A percentile compares a stretch with the other conserved stretches of the same genome.
These are phyloP conservation scores for Eudasyphora cyanicolor DNA, from an alignment of 2,888 invertebrate species.

Conservation along the genomic window DNA sequence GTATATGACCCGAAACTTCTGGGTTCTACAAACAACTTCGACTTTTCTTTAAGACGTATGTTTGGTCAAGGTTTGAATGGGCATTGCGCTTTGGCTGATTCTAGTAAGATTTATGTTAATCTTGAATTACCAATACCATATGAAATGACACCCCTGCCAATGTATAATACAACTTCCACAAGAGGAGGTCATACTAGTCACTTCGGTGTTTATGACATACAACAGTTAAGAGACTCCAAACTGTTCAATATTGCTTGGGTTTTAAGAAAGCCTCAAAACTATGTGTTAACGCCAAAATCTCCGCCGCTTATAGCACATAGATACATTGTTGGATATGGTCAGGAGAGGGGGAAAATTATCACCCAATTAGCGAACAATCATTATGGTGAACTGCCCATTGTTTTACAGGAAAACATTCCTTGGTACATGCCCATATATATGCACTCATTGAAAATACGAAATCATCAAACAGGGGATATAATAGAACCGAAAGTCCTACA, in stretches of 20 bases:
- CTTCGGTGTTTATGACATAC: slow-evolving; percentile 87
- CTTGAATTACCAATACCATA: slow-evolving; percentile 85
- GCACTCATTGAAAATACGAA: slow-evolving; percentile 85
- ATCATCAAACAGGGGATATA: slow-evolving; percentile 53
- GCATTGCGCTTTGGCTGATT: slow-evolving; percentile 89
- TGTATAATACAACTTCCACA: slow-evolving; percentile 82
- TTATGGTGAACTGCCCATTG: slow-evolving; percentile 87
- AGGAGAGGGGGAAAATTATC: slow-evolving; percentile 93
- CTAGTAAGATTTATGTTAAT: slow-evolving; percentile 88
- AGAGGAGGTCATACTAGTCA: slow-evolving; percentile 86
- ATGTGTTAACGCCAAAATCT: slow-evolving; percentile 81
- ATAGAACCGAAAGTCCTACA: slow-evolving; percentile 82
- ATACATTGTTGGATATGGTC: slow-evolving; percentile 93
- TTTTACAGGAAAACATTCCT: slow-evolving; percentile 94
- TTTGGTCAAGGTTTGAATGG: slow-evolving; percentile 93
- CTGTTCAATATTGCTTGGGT: slow-evolving; percentile 86
- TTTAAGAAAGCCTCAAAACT: slow-evolving; percentile 64
- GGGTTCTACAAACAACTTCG: slow-evolving; percentile 80
- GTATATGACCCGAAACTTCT: slow-evolving; percentile 88
- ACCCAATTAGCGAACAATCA: slow-evolving; percentile 92
- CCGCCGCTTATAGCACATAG: slow-evolving; percentile 89
- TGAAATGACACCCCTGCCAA: slow-evolving; percentile 84
- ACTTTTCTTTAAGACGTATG: slow-evolving; percentile 92
- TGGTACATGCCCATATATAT: slow-evolving; percentile 95
- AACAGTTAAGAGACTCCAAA: slow-evolving; percentile 77